Conservation (phyloP, 2,113 vertebrate species). For the Callorhinus ursinus region DNA sequence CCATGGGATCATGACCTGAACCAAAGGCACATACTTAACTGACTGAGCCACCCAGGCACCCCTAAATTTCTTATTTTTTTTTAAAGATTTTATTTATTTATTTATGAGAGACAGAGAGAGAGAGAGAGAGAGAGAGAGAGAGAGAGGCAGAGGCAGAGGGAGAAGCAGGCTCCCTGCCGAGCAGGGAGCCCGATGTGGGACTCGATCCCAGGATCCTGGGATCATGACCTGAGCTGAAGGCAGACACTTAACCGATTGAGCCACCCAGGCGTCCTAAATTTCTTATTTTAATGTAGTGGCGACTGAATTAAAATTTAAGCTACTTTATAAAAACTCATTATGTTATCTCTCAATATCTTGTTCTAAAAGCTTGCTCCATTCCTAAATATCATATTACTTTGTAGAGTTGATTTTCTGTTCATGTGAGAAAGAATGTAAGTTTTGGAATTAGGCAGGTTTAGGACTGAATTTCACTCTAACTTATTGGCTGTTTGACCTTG, state of each 20-base stretch:
- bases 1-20: too few relatives aligned
- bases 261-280: background rate
- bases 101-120: too few relatives aligned
- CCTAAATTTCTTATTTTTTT: background rate
- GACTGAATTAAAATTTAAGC: constrained; percentile 32
- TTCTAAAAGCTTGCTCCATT: background rate
- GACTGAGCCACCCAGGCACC: too few relatives aligned
- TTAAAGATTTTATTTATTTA: too few relatives aligned
- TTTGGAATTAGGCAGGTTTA: background rate
- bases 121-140: too few relatives aligned
- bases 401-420: background rate
- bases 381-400: background rate
- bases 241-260: too few relatives aligned
- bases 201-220: too few relatives aligned
- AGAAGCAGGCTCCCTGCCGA: too few relatives aligned
- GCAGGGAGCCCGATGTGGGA: too few relatives aligned
- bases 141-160: too few relatives aligned
- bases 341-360: background rate
- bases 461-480: background rate
- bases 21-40: background rate
- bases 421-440: background rate
- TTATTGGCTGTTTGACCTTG: background rate
- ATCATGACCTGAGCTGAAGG: too few relatives aligned
- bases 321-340: constrained; percentile 2
- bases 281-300: constrained; percentile 8